Conservation (phyloP, 2,797 vertebrate genomes). For the Falco concolor region DNA sequence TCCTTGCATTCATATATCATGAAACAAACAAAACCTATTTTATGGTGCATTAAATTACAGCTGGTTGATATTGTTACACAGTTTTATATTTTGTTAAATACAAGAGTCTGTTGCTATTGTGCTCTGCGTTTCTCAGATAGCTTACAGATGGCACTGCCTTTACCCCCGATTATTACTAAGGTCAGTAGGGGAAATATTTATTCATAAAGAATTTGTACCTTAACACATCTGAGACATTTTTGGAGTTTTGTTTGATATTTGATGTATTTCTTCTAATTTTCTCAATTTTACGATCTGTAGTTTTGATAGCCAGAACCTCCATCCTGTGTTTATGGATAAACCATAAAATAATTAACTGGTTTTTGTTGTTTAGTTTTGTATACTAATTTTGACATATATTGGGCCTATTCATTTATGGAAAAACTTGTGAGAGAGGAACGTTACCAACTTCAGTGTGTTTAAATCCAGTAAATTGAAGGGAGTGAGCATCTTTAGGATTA, state of each 20-base stretch:
- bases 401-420: neutral
- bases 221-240: neutral
- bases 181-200: neutral
- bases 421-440: neutral
- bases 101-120: neutral
- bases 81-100: neutral
- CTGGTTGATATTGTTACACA: neutral
- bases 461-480: neutral
- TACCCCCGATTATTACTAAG: neutral
- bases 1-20: neutral
- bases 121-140: neutral
- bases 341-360: neutral
- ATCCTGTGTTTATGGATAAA: neutral
- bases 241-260: neutral
- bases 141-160: neutral
- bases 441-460: neutral
- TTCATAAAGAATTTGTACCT: neutral
- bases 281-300: neutral
- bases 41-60: conserved; percentile 25
- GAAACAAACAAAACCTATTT: neutral
- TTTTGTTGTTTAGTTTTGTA: neutral
- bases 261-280: neutral
- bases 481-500: neutral
- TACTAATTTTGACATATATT: neutral
- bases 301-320: neutral